Evolutionary conservation across 2,797 vertebrate species (phyloP).

Genomic region (Gouania willdenowi): DNA sequence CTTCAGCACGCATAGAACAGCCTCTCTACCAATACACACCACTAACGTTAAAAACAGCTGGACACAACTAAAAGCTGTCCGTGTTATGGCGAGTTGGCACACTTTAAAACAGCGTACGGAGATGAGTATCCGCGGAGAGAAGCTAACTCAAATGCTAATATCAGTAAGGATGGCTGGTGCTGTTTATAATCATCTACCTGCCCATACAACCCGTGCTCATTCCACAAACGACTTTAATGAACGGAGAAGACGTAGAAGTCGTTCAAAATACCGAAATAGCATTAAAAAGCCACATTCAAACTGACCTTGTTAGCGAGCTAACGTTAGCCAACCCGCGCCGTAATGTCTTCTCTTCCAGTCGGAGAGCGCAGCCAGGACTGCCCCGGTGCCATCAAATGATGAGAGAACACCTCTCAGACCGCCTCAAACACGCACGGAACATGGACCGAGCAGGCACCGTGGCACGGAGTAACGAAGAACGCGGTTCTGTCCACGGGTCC

Average conservation of each 20-base stretch:
- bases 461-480: neutral
- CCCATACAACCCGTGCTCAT: neutral
- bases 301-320: constrained; percentile 77
- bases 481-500: neutral
- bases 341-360: constrained; percentile 51
- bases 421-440: neutral
- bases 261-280: neutral
- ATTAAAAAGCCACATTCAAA: no score
- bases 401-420: constrained; percentile 4
- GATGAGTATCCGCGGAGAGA: constrained; percentile 13
- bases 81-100: neutral
- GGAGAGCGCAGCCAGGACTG: constrained; percentile 43
- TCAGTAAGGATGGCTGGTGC: neutral
- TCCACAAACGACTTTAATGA: neutral
- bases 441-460: neutral
- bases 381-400: constrained; percentile 58
- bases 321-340: constrained; percentile 62
- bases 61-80: neutral
- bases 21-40: constrained; percentile 1
- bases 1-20: constrained; percentile 11
- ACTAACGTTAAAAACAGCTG: neutral
- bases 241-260: neutral
- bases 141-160: constrained; percentile 55
- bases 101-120: constrained; percentile 14
- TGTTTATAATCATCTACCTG: constrained; percentile 20